phyloP scores from a whole-genome alignment of 92 coral and sea anemone genomes.

The Phymanthus crucifer region DNA sequence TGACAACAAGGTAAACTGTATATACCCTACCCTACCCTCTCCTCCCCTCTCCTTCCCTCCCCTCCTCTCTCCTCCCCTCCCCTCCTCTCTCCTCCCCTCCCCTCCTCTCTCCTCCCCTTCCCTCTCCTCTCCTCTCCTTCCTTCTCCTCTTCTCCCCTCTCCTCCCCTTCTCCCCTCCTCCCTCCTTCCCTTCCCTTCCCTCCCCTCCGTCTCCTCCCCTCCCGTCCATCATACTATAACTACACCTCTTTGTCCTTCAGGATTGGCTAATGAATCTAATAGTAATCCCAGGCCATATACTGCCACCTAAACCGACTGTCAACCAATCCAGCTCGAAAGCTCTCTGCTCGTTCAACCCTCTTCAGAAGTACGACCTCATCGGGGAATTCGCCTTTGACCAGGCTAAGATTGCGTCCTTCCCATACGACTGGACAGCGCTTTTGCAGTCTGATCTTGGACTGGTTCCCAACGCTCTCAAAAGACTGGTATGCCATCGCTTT shows the following conservation, averaged over 20 bases:
- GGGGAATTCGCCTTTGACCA: conserved; percentile 91
- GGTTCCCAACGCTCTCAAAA: conserved; percentile 62
- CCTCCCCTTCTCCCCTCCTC: too few species aligned
- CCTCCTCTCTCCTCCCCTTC: too few species aligned
- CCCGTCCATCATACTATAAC: too few species aligned
- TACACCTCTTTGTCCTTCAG: conserved; percentile 40
- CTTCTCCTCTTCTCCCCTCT: too few species aligned
- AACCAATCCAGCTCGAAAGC: conserved; percentile 34
- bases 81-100: too few species aligned
- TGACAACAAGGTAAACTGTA: conserved; percentile 73
- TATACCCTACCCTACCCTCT: not conserved
- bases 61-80: too few species aligned
- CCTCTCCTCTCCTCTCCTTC: too few species aligned
- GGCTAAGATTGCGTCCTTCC: conserved; percentile 84
- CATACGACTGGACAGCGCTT: conserved; percentile 84
- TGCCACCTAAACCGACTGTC: conserved; percentile 71
- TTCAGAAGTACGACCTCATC: conserved; percentile 68
- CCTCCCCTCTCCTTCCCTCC: too few species aligned
- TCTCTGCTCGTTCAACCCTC: conserved; percentile 56
- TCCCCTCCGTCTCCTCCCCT: too few species aligned
- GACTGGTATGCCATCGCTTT: conserved; percentile 82
- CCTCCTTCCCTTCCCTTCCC: too few species aligned
- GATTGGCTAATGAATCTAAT: conserved; percentile 84
- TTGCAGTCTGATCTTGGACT: conserved; percentile 75
- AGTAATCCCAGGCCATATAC: conserved; percentile 80